Evolutionary conservation across 2,888 invertebrate genomes (phyloP).

Genomic region (Syritta pipiens): DNA sequence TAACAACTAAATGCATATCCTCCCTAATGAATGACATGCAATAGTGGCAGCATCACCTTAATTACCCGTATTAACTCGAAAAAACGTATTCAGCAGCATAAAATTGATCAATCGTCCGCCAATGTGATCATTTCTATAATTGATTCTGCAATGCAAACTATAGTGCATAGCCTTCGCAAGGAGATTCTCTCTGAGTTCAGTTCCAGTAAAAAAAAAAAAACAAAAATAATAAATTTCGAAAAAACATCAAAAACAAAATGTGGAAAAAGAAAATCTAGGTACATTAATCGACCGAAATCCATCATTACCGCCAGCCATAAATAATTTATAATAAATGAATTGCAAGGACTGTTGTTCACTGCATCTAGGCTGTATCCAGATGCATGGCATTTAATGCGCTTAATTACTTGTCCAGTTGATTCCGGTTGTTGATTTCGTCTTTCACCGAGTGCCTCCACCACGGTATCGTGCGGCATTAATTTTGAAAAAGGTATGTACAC

Average conservation of each 20-base stretch:
- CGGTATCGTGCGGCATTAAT: constrained; percentile 24
- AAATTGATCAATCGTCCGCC: too few relatives aligned
- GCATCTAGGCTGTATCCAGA: not conserved
- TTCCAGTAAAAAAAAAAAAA: not conserved
- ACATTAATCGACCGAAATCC: constrained; percentile 46
- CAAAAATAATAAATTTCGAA: not conserved
- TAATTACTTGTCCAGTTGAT: constrained; percentile 38
- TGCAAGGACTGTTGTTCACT: constrained; percentile 31
- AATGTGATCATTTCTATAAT: too few relatives aligned
- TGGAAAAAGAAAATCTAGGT: constrained; percentile 18
- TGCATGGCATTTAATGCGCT: constrained; percentile 41
- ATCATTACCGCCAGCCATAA: constrained; percentile 48
- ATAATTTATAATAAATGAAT: constrained; percentile 49
- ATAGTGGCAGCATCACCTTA: too few relatives aligned
- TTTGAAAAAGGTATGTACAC: not conserved
- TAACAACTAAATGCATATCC: too few relatives aligned
- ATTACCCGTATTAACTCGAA: too few relatives aligned
- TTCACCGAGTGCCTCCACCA: constrained; percentile 25
- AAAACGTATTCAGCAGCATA: too few relatives aligned
- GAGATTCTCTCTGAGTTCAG: too few relatives aligned
- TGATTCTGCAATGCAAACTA: too few relatives aligned
- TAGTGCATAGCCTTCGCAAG: too few relatives aligned
- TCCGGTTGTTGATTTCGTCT: constrained; percentile 36
- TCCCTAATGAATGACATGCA: too few relatives aligned
- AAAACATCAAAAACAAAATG: not conserved